Percentiles rank a stretch among this genome's conserved stretches.
These are phyloP conservation scores for Drosophila kepulauana DNA, from an alignment of 1,140 invertebrate genomes.

Conservation along the genomic window DNA sequence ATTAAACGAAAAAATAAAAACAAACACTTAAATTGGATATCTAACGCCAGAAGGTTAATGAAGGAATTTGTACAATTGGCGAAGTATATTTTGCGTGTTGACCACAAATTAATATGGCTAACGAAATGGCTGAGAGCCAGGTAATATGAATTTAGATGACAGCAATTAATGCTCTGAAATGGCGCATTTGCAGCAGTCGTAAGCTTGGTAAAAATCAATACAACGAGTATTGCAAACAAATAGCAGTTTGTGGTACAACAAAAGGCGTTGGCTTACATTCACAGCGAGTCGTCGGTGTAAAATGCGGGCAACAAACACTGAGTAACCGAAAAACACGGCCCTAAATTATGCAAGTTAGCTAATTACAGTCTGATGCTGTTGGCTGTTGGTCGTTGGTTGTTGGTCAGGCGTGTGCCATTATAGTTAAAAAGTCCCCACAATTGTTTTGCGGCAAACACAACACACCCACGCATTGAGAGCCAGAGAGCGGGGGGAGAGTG, in stretches of 20 bases:
- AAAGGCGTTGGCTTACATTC: conserved; percentile 39
- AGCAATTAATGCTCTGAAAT: conserved; percentile 55
- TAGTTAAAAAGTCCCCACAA: conserved; percentile 47
- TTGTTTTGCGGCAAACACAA: conserved; percentile 54
- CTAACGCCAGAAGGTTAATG: conserved; percentile 2
- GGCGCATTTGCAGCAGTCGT: conserved; percentile 16
- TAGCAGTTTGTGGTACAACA: conserved; percentile 30
- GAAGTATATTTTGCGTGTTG: conserved; percentile 52
- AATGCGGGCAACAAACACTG: conserved; percentile 13
- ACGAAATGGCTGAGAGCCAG: conserved; percentile 17
- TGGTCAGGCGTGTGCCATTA: conserved; percentile 53
- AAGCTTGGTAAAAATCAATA: conserved; percentile 65
- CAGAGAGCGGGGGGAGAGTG: background rate
- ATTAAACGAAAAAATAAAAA: background rate
- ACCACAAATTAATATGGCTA: conserved; percentile 64
- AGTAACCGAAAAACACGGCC: conserved; percentile 25
- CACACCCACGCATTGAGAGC: conserved; percentile 10
- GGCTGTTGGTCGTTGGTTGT: background rate
- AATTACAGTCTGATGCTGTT: conserved; percentile 67
- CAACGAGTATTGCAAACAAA: conserved; percentile 44
- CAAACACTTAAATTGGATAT: background rate
- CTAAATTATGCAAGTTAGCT: conserved; percentile 71
- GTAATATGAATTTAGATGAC: conserved; percentile 67
- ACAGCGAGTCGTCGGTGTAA: conserved; percentile 9
- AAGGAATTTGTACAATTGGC: conserved; percentile 36